Percentiles rank a stretch among this genome's conserved stretches.
Evolutionary conservation across 2,797 vertebrate species (phyloP).

Genomic region (Anableps anableps): DNA sequence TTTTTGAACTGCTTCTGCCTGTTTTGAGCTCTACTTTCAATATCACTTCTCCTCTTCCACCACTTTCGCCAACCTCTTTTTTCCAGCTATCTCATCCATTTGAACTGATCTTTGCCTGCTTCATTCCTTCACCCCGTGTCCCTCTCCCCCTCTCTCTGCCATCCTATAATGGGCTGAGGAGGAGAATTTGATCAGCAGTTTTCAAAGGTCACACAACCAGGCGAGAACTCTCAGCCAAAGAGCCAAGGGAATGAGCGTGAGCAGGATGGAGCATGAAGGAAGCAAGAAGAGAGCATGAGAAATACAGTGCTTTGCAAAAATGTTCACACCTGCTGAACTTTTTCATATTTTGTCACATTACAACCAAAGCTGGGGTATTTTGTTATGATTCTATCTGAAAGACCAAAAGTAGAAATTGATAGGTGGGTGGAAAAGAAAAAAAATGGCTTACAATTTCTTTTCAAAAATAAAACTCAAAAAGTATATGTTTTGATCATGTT

Average conservation of each 20-base stretch:
- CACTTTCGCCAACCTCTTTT: slow-evolving; percentile 20
- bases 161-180: slow-evolving; percentile 66
- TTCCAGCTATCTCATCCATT: slow-evolving; percentile 20
- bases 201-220: slow-evolving; percentile 73
- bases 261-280: slow-evolving; percentile 24
- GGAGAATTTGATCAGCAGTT: slow-evolving; percentile 77
- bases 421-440: not conserved
- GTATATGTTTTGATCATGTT: not conserved
- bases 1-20: slow-evolving; percentile 38
- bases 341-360: not conserved
- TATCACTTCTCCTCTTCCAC: slow-evolving; percentile 22
- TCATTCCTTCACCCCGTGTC: slow-evolving; percentile 1
- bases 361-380: not conserved
- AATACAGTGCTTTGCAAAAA: not conserved
- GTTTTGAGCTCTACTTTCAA: slow-evolving; percentile 23
- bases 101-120: slow-evolving; percentile 39
- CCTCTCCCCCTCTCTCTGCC: slow-evolving; percentile 10
- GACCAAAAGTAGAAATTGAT: not conserved
- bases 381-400: not conserved
- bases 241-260: slow-evolving; percentile 29
- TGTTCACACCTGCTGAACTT: not conserved
- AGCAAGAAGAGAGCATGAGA: slow-evolving; percentile 26
- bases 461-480: not conserved
- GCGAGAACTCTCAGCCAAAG: slow-evolving; percentile 61
- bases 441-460: not conserved